Conservation (phyloP, 2,113 vertebrate species). For the Zingel zingel region DNA sequence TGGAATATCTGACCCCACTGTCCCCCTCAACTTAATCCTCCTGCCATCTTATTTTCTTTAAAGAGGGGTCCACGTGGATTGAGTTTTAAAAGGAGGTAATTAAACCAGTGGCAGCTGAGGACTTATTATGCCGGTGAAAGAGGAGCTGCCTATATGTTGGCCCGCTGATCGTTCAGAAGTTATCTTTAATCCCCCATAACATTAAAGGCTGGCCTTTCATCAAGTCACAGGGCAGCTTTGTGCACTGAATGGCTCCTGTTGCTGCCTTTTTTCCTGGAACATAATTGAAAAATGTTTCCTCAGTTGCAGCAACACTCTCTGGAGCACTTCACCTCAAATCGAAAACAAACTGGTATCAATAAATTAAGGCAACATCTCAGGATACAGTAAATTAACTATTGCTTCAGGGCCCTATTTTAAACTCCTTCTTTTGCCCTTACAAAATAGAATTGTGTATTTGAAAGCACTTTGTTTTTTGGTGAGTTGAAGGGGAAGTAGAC, state of each 20-base stretch:
- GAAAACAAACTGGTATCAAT: conserved; percentile 79
- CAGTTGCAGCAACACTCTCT: conserved; percentile 50
- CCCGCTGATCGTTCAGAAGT: conserved; percentile 83
- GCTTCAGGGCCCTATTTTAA: conserved; percentile 48
- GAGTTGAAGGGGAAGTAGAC: conserved; percentile 44
- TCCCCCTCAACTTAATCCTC: conserved; percentile 74
- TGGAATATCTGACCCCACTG: conserved; percentile 79
- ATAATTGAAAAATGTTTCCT: conserved; percentile 77
- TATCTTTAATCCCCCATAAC: conserved; percentile 87
- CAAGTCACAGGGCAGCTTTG: conserved; percentile 83
- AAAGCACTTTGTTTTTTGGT: conserved; percentile 42
- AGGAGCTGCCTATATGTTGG: conserved; percentile 83
- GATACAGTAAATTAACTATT: conserved; percentile 64
- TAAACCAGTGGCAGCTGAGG: conserved; percentile 85
- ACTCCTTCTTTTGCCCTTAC: conserved; percentile 27
- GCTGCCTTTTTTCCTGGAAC: conserved; percentile 73
- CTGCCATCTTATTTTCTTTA: conserved; percentile 73
- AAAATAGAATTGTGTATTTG: conserved; percentile 38
- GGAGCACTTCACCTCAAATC: conserved; percentile 69
- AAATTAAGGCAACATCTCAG: conserved; percentile 77
- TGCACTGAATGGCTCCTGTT: conserved; percentile 80
- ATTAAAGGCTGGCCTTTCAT: conserved; percentile 86
- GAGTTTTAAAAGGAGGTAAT: conserved; percentile 87
- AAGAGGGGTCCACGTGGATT: conserved; percentile 78
- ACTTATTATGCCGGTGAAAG: conserved; percentile 85